phyloP scores from a whole-genome alignment of 2,113 vertebrate genomes.

The Cygnus buccinator region DNA sequence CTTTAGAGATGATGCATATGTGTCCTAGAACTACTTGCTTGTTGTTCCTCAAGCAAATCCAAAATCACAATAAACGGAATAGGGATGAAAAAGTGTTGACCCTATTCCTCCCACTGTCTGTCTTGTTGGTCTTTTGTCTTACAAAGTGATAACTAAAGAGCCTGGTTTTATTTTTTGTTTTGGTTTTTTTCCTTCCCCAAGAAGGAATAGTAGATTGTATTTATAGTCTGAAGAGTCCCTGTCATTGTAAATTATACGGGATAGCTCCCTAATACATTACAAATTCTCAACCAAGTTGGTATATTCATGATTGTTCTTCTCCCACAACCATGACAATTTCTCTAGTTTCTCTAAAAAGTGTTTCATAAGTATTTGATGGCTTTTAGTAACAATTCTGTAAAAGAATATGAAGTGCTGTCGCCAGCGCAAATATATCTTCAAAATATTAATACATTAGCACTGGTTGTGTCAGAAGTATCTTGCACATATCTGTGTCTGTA shows the following conservation, averaged over 20 bases:
- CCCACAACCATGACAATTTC: slow-evolving; percentile 33
- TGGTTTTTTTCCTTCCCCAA: not conserved
- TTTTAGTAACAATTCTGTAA: slow-evolving; percentile 30
- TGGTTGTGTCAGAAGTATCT: not conserved
- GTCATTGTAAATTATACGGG: slow-evolving; percentile 46
- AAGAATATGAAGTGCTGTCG: slow-evolving; percentile 18
- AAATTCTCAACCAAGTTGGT: slow-evolving; percentile 45
- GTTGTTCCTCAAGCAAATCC: slow-evolving; percentile 3
- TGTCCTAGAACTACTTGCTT: slow-evolving; percentile 4
- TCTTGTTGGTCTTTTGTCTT: slow-evolving; percentile 46
- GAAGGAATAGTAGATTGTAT: slow-evolving; percentile 37
- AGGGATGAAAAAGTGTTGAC: not conserved
- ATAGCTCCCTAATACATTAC: slow-evolving; percentile 48
- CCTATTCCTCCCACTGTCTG: slow-evolving; percentile 18
- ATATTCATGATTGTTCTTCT: slow-evolving; percentile 28
- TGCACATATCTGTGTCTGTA: not conserved
- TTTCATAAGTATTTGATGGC: slow-evolving; percentile 18
- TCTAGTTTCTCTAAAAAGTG: slow-evolving; percentile 23
- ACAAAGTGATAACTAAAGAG: slow-evolving; percentile 42
- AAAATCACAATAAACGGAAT: not conserved
- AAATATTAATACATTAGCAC: not conserved
- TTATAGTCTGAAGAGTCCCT: slow-evolving; percentile 50
- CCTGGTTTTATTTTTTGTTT: not conserved
- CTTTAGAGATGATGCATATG: not conserved
- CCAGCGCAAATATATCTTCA: not conserved